Evolutionary conservation across 35 echinoderm and acorn worm species (phyloP).

Genomic region (Stichopus chloronotus): DNA sequence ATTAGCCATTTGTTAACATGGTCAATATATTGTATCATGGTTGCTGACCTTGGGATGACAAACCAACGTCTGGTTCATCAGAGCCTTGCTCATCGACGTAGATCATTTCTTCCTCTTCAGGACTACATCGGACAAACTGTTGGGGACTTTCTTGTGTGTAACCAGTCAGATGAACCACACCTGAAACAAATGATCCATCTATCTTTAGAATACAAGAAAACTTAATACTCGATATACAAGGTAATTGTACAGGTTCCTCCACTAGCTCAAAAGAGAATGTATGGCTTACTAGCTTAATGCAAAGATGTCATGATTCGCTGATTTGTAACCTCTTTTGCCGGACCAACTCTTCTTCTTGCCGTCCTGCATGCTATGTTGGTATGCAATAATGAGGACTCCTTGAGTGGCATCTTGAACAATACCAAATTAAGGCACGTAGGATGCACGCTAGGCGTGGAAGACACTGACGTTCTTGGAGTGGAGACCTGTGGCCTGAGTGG

Average conservation of each 20-base stretch:
- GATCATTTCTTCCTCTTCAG: neutral
- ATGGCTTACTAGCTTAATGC: neutral
- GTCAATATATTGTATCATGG: too few species aligned
- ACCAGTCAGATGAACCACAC: constrained; percentile 28
- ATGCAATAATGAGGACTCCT: too few species aligned
- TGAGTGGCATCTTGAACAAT: too few species aligned
- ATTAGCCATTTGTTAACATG: too few species aligned
- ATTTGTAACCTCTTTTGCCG: neutral
- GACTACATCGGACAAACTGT: neutral
- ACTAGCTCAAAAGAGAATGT: neutral
- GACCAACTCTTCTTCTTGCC: too few species aligned
- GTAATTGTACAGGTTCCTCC: neutral
- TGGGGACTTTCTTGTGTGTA: constrained; percentile 11
- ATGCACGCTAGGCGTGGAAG: too few species aligned
- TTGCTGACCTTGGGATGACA: neutral
- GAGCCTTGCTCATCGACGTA: neutral
- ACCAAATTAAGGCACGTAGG: too few species aligned
- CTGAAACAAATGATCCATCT: neutral
- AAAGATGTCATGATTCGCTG: neutral
- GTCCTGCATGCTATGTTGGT: too few species aligned
- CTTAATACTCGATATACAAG: neutral
- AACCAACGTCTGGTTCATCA: neutral
- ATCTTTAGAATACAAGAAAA: neutral
- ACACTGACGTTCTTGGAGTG: too few species aligned
- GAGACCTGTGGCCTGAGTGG: too few species aligned